A percentile compares a stretch with the other conserved stretches of the same genome.
phyloP scores from a whole-genome alignment of 2,888 invertebrate genomes.

The Pseudeuparius sepicola region DNA sequence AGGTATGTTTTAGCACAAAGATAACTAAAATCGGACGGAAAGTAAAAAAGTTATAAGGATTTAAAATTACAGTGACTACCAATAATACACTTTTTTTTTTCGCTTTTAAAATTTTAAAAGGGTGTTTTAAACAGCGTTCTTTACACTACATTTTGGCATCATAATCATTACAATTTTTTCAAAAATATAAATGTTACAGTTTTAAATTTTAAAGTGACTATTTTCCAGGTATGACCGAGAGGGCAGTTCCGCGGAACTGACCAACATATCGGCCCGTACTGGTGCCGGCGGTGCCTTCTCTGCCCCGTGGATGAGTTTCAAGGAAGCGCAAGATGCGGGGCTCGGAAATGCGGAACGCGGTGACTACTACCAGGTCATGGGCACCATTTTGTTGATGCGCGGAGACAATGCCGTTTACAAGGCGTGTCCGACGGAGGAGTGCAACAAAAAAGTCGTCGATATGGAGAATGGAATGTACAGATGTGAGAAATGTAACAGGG shows the following conservation, averaged over 20 bases:
- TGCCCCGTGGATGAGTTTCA: conserved; percentile 65
- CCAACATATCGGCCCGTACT: conserved; percentile 50
- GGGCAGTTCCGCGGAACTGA: conserved; percentile 52
- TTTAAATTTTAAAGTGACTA: not conserved
- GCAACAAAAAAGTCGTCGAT: conserved; percentile 93
- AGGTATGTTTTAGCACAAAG: no score
- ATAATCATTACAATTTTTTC: no score
- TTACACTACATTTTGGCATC: no score
- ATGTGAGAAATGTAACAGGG: conserved; percentile 90
- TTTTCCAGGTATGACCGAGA: conserved; percentile 57
- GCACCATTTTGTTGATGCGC: conserved; percentile 66
- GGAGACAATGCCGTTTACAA: conserved; percentile 81
- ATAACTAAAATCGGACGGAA: no score
- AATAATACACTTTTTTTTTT: no score
- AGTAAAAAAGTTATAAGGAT: no score
- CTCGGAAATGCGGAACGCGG: conserved; percentile 67
- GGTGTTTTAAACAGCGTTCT: no score
- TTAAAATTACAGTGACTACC: no score
- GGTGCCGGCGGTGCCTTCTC: conserved; percentile 22
- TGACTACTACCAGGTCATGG: conserved; percentile 73
- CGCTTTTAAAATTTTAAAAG: no score
- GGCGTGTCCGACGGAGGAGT: conserved; percentile 79
- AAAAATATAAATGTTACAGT: not conserved
- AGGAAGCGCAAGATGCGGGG: conserved; percentile 60
- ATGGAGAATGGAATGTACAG: conserved; percentile 77